These are phyloP conservation scores for Tarsius wallacei DNA, from an alignment of 2,797 vertebrate genomes.

Conservation along the genomic window DNA sequence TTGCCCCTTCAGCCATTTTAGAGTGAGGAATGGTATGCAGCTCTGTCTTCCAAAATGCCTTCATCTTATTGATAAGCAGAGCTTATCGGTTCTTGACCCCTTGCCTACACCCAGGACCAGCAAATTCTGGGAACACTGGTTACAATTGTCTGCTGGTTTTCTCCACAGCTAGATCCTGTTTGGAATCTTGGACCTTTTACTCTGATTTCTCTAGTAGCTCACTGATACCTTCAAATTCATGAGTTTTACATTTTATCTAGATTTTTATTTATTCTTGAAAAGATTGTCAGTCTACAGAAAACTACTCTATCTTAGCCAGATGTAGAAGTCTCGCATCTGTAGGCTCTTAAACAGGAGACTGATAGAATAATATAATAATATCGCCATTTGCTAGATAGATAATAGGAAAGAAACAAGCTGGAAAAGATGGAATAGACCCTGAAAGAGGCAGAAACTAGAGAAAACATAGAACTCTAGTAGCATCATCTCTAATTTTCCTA, in stretches of 20 bases:
- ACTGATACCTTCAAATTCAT: background rate
- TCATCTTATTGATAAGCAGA: background rate
- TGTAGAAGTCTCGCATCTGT: background rate
- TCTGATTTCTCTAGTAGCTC: background rate
- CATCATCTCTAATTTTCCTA: slow-evolving; percentile 1
- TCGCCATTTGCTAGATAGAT: background rate
- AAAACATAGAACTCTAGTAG: background rate
- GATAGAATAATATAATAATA: slow-evolving; percentile 31
- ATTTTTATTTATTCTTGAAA: slow-evolving; percentile 29
- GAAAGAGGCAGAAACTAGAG: background rate
- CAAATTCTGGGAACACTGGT: background rate
- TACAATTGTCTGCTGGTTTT: background rate
- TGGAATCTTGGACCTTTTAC: background rate
- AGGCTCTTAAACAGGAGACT: background rate
- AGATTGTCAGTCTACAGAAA: background rate
- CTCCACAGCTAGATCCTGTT: background rate
- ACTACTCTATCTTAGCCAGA: background rate
- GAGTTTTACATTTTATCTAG: slow-evolving; percentile 4
- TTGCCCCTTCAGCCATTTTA: background rate
- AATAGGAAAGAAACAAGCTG: background rate
- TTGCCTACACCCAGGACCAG: background rate
- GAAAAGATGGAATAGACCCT: background rate
- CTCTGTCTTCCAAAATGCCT: background rate
- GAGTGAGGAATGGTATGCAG: background rate
- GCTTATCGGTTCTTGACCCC: background rate